A percentile compares a stretch with the other conserved stretches of the same genome.
phyloP scores from a whole-genome alignment of 2,113 vertebrate genomes.

The Oenanthe oenanthe region DNA sequence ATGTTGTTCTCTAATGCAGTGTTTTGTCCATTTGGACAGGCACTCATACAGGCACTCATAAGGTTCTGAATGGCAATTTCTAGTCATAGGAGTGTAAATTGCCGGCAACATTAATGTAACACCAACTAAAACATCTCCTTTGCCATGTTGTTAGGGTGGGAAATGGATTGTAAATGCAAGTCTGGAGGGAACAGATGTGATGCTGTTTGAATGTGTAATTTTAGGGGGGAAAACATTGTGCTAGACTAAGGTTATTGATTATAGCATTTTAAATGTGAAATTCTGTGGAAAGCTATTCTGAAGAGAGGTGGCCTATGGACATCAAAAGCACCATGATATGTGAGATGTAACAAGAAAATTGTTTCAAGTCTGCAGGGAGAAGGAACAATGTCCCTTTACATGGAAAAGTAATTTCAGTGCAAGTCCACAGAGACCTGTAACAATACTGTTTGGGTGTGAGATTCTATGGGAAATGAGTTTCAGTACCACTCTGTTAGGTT shows the following conservation, averaged over 20 bases:
- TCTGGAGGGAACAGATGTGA: neutral
- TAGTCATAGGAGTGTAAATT: neutral
- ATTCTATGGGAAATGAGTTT: conserved; percentile 29
- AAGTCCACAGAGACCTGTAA: conserved; percentile 25
- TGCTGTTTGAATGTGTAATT: conserved; percentile 3
- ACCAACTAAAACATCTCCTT: neutral
- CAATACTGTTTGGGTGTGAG: conserved; percentile 38
- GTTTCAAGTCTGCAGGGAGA: conserved; percentile 29
- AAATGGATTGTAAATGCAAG: neutral
- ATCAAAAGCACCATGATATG: neutral
- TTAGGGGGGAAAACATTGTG: neutral
- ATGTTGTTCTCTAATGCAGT: neutral
- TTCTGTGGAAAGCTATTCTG: neutral
- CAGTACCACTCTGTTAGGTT: neutral
- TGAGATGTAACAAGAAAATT: conserved; percentile 32
- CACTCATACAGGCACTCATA: neutral
- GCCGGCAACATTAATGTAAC: neutral
- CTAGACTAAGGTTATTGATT: neutral
- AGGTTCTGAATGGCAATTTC: neutral
- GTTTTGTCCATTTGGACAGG: neutral
- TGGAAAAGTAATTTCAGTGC: conserved; percentile 22
- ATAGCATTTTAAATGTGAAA: neutral
- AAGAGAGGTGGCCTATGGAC: neutral
- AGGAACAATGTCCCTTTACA: conserved; percentile 1
- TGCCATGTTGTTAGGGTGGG: neutral